Evolutionary conservation across 2,888 invertebrate genomes (phyloP).

Genomic region (Xestia xanthographa): DNA sequence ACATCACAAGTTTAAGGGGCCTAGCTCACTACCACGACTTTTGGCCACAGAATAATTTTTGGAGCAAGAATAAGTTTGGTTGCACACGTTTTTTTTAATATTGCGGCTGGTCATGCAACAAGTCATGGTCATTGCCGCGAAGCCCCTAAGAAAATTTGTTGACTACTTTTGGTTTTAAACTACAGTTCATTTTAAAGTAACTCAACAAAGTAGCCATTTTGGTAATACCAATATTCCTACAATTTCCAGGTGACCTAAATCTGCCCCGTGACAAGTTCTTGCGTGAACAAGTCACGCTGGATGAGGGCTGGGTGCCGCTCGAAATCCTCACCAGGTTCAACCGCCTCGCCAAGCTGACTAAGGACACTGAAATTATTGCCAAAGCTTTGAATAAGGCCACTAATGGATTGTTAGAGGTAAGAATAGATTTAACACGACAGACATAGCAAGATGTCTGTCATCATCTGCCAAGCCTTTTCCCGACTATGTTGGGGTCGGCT

Average conservation of each 20-base stretch:
- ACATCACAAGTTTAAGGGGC: not conserved
- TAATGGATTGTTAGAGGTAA: conserved; percentile 93
- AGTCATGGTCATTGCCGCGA: not conserved
- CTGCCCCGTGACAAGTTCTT: conserved; percentile 98
- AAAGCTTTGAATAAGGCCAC: conserved; percentile 94
- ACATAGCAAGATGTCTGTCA: not conserved
- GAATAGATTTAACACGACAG: not conserved
- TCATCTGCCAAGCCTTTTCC: not conserved
- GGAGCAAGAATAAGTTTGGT: not conserved
- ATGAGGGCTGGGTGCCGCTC: conserved; percentile 98
- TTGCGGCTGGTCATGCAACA: not conserved
- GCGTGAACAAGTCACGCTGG: conserved; percentile 95
- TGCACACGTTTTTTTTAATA: not conserved
- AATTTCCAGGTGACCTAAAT: conserved; percentile 95
- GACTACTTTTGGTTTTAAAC: not conserved
- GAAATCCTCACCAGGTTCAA: conserved; percentile 97
- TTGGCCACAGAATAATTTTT: not conserved
- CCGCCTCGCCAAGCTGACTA: conserved; percentile 93
- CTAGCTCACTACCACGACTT: not conserved
- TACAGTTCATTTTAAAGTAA: not conserved
- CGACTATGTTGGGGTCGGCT: not conserved
- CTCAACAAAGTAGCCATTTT: not conserved
- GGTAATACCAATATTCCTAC: not conserved
- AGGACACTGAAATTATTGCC: conserved; percentile 93
- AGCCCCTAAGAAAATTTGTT: not conserved